Percentiles rank a stretch among this genome's conserved stretches.
These are phyloP conservation scores for Coreoperca whiteheadi DNA, from an alignment of 2,113 vertebrate genomes.

Conservation along the genomic window DNA sequence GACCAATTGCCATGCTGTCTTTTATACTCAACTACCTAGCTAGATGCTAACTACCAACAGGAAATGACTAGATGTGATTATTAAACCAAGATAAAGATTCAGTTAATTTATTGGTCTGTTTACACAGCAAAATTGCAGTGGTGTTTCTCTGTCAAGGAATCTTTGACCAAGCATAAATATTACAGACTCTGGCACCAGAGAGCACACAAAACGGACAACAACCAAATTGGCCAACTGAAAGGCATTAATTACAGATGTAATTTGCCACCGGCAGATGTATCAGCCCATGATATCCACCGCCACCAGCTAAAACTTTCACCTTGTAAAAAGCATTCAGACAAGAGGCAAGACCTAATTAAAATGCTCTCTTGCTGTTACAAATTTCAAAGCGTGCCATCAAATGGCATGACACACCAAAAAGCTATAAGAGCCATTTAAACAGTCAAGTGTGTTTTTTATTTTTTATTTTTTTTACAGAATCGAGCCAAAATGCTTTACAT, in stretches of 20 bases:
- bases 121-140: background rate
- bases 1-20: background rate
- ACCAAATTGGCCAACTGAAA: background rate
- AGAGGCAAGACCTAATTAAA: conserved; percentile 23
- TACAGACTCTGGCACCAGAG: background rate
- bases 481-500: background rate
- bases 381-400: conserved; percentile 16
- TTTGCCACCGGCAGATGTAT: background rate
- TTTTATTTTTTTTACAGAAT: background rate
- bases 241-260: conserved; percentile 14
- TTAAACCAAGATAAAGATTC: background rate
- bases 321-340: conserved; percentile 1
- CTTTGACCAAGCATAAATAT: background rate
- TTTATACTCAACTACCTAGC: background rate
- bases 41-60: background rate
- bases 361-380: conserved; percentile 18
- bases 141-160: background rate
- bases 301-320: background rate
- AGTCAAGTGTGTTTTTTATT: background rate
- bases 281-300: conserved; percentile 5
- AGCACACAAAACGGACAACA: background rate
- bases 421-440: conserved; percentile 5
- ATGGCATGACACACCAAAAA: conserved; percentile 15
- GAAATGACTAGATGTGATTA: background rate
- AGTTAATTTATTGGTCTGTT: background rate